Percentiles rank a stretch among this genome's conserved stretches.
Conservation (phyloP, 2,113 vertebrate genomes). For the Piprites chloris region DNA sequence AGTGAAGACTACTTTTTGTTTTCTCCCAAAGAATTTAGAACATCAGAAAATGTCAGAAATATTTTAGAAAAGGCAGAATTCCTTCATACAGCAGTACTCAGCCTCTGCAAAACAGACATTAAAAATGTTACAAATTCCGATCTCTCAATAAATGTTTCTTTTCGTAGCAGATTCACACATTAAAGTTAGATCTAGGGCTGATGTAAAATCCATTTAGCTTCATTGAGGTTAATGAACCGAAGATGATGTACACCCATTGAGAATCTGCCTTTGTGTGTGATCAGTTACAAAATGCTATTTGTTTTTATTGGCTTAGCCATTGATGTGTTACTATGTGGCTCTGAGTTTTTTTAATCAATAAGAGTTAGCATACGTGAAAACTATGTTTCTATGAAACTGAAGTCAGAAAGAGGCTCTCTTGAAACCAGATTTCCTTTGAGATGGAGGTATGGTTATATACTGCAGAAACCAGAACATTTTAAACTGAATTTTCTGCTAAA, state of each 20-base stretch:
- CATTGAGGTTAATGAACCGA: constrained; percentile 15
- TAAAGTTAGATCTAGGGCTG: background rate
- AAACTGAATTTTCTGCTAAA: constrained; percentile 11
- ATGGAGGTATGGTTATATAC: background rate
- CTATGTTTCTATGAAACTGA: background rate
- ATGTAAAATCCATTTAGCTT: constrained; percentile 49
- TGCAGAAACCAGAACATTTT: constrained; percentile 7
- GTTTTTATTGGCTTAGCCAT: constrained; percentile 47
- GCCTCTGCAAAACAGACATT: background rate
- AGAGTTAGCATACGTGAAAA: constrained; percentile 8
- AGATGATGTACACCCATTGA: constrained; percentile 13
- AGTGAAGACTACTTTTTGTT: background rate
- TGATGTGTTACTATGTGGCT: background rate
- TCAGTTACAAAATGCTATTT: constrained; percentile 30
- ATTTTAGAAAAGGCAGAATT: background rate
- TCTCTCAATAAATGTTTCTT: background rate
- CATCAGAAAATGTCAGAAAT: background rate
- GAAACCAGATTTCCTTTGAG: background rate
- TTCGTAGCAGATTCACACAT: background rate
- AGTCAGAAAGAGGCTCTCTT: background rate
- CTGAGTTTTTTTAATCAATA: constrained; percentile 18
- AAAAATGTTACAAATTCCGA: background rate
- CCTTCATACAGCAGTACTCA: background rate
- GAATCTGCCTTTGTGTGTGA: constrained; percentile 23
- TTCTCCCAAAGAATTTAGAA: background rate